phyloP scores from a whole-genome alignment of 2,888 invertebrate genomes.

The Helleia helle region DNA sequence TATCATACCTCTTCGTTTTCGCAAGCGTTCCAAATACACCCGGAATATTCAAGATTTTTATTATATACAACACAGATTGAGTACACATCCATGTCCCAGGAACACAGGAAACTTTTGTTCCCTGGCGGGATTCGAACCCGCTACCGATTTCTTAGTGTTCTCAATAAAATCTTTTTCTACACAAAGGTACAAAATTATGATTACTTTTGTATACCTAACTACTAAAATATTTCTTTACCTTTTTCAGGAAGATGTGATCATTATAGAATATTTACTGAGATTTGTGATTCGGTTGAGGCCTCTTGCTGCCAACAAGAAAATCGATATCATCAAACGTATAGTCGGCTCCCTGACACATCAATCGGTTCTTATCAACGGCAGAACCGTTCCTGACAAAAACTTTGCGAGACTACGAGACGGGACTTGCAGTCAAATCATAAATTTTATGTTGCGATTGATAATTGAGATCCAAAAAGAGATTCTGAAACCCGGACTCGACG shows the following conservation, averaged over 20 bases:
- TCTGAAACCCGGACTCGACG: conserved; percentile 48
- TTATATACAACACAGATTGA: no score
- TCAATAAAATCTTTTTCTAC: no score
- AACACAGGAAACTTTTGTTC: no score
- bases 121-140: no score
- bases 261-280: conserved; percentile 81
- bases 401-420: conserved; percentile 73
- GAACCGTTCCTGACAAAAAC: conserved; percentile 51
- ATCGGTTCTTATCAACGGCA: conserved; percentile 50
- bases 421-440: conserved; percentile 63
- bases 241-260: conserved; percentile 77
- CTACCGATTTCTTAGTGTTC: no score
- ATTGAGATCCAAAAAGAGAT: conserved; percentile 65
- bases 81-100: no score
- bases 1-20: no score
- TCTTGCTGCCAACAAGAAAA: conserved; percentile 72
- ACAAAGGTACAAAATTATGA: no score
- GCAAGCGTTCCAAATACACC: no score
- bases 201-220: no score
- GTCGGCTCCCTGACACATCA: conserved; percentile 81
- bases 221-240: no score
- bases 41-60: no score
- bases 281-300: conserved; percentile 80
- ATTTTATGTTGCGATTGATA: conserved; percentile 67
- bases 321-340: conserved; percentile 76